Base-by-base conservation (phyloP, 2,797 vertebrate species). In the Salarias fasciatus region DNA sequence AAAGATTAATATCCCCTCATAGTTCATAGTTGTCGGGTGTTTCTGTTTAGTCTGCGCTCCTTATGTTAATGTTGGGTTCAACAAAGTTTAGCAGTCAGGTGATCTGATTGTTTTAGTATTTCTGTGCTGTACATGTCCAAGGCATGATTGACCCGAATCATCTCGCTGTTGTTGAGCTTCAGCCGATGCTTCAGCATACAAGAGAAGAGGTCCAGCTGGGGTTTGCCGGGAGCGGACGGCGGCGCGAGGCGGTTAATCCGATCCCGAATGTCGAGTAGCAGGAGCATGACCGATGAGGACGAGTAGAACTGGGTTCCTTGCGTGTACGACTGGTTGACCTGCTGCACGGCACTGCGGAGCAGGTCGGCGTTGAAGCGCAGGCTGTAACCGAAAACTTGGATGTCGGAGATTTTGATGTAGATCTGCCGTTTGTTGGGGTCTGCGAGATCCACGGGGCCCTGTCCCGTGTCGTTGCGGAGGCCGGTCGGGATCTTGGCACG, bases 71-170 rank as follows among this genome's bases (percentile, higher is more conserved):
- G 50, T 63, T 40, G 37, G 43, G 46, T 77, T 95, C 94, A 99
- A 89, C 96, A 99, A 92, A 99, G 96, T 93, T 99, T 99, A 77
- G 96, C 93, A 70, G 96, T 99, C 94, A 99, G 95, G 82, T 97
- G 96, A 89, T 99, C 97, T 1, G 96, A 95, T 91, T 99, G 97
- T 94, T 98, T 99, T 87, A 99, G 95, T 89, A 98, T 98, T 92
- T 99, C 97, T 0, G 96, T 98, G 92, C 97, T 99, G 94, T 98
- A 99, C 93, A 99, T 96, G 92, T 99, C 97, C 94, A 99, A 89
- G 3, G 98, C 97, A 5, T 99, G 97, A 83, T 99, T 99, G 55
- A 99, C 95, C 0, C 97, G 93, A 82, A 98, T 99, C 92, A 99
- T 98, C 92, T 99, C 97, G 2, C 96, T 99, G 93, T 96, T 99